Percentiles rank a stretch among this genome's conserved stretches.
Evolutionary conservation across 2,113 vertebrate species (phyloP).

Genomic region (Ctenodactylus gundi): DNA sequence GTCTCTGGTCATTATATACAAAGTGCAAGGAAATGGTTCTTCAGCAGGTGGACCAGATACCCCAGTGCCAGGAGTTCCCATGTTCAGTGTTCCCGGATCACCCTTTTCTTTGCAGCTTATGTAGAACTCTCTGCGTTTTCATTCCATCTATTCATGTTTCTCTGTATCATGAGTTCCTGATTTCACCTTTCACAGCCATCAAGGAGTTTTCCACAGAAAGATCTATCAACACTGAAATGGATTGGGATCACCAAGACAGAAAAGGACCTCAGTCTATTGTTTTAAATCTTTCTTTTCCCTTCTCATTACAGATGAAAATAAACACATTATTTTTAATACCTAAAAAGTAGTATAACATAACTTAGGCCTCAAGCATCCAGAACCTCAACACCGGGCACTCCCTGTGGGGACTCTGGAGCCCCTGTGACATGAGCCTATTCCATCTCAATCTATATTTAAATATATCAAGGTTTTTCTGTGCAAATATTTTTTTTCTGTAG

Average conservation of each 20-base stretch:
- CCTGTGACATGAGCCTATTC: background rate
- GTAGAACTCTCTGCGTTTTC: background rate
- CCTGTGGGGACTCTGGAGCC: rapidly evolving
- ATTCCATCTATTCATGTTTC: background rate
- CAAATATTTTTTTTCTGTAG: background rate
- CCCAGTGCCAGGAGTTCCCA: background rate
- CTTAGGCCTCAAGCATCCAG: background rate
- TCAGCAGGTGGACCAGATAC: background rate
- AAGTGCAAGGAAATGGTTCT: background rate
- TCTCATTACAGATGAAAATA: background rate
- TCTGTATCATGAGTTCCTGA: background rate
- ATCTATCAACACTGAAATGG: background rate
- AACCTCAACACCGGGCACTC: too few relatives aligned
- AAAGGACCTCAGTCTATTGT: too few relatives aligned
- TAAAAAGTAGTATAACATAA: background rate
- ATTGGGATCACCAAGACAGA: background rate
- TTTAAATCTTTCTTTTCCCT: background rate
- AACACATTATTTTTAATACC: background rate
- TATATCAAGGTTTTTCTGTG: background rate
- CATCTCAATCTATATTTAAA: background rate
- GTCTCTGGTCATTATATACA: background rate
- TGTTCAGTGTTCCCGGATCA: background rate
- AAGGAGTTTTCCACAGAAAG: background rate
- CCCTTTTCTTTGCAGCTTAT: background rate
- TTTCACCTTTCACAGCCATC: background rate